Conservation (phyloP, 2,888 invertebrate genomes). For the Apoda limacodes region DNA sequence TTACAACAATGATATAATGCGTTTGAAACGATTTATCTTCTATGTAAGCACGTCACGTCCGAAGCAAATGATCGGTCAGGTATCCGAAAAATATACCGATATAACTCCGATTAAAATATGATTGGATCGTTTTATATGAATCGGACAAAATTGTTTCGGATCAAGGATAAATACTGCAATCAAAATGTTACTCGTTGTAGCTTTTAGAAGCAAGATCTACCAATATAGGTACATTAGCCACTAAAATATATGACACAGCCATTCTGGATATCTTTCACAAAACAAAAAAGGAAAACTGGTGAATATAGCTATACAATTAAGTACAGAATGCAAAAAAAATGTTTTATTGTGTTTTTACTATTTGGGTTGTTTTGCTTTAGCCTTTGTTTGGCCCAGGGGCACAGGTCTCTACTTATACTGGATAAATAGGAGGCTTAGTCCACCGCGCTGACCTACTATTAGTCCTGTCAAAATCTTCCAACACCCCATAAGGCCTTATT, state of each 20-base stretch:
- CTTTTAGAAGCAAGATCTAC: slow-evolving; percentile 62
- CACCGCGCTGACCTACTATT: too few species aligned
- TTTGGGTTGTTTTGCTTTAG: too few species aligned
- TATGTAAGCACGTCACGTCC: slow-evolving; percentile 64
- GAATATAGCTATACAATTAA: slow-evolving; percentile 46
- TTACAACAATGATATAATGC: slow-evolving; percentile 60
- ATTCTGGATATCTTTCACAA: slow-evolving; percentile 37
- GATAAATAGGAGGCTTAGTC: too few species aligned
- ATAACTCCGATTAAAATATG: slow-evolving; percentile 61
- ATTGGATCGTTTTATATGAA: slow-evolving; percentile 55
- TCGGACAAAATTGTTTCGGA: slow-evolving; percentile 61
- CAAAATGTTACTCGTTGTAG: slow-evolving; percentile 47
- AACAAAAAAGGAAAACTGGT: slow-evolving; percentile 46
- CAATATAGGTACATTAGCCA: too few species aligned
- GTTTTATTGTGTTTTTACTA: too few species aligned
- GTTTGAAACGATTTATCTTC: slow-evolving; percentile 62
- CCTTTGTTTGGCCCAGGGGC: too few species aligned
- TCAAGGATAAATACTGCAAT: slow-evolving; percentile 64
- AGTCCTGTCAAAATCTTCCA: too few species aligned
- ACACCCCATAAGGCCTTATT: too few species aligned
- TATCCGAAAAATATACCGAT: slow-evolving; percentile 57
- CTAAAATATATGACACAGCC: slow-evolving; percentile 70
- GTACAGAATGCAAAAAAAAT: too few species aligned
- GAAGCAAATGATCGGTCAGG: slow-evolving; percentile 54
- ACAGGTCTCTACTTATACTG: too few species aligned